phyloP scores from a whole-genome alignment of 2,797 vertebrate genomes.

The Falco biarmicus region DNA sequence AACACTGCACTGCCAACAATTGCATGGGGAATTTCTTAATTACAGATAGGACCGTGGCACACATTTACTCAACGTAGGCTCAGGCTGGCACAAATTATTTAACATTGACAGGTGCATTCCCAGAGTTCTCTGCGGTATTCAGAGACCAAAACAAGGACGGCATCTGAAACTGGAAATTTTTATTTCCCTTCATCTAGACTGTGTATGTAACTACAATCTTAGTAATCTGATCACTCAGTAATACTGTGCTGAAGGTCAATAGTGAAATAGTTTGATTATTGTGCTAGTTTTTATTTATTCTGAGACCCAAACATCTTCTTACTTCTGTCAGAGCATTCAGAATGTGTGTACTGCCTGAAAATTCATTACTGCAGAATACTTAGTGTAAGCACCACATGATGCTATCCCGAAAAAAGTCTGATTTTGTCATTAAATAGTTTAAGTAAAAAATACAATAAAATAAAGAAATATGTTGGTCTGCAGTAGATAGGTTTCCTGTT shows the following conservation, averaged over 20 bases:
- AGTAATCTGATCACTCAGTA: background rate
- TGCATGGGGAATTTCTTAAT: background rate
- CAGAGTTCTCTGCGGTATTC: background rate
- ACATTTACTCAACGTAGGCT: background rate
- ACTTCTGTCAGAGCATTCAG: conserved; percentile 68
- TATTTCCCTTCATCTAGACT: background rate
- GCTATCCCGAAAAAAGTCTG: conserved; percentile 62
- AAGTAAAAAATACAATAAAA: conserved; percentile 73
- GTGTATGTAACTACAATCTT: background rate
- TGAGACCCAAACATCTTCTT: background rate
- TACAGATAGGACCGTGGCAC: background rate
- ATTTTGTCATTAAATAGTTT: conserved; percentile 81
- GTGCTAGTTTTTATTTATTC: conserved; percentile 71
- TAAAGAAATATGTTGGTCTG: conserved; percentile 74
- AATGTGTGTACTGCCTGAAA: conserved; percentile 62
- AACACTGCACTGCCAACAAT: background rate
- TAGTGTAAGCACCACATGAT: conserved; percentile 77
- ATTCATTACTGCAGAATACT: conserved; percentile 77
- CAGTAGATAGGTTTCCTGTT: conserved; percentile 68
- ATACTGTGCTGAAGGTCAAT: conserved; percentile 40
- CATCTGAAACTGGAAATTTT: background rate
- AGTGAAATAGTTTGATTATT: conserved; percentile 60
- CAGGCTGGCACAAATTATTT: background rate
- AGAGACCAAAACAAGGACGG: background rate
- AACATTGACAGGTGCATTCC: background rate